Evolutionary conservation across 2,888 invertebrate genomes (phyloP).

Genomic region (Ctenicera cuprea): DNA sequence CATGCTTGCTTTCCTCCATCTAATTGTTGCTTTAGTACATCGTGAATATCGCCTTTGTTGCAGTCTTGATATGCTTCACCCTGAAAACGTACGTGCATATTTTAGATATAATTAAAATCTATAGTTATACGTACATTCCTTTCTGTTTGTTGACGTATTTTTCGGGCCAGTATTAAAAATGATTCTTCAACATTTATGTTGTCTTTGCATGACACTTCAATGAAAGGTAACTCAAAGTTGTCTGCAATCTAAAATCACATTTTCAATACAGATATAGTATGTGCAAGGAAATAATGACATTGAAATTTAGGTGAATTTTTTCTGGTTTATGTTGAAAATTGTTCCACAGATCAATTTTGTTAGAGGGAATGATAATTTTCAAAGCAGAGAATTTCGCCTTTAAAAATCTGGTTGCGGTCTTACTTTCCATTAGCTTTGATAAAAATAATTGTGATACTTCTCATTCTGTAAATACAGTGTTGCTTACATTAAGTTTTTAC

Average conservation of each 20-base stretch:
- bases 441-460: too few relatives aligned
- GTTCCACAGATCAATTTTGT: too few relatives aligned
- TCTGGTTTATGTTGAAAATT: too few relatives aligned
- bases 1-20: slow-evolving; percentile 16
- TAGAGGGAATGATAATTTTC: too few relatives aligned
- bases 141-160: slow-evolving; percentile 88
- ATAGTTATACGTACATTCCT: slow-evolving; percentile 76
- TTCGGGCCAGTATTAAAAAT: slow-evolving; percentile 86
- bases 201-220: slow-evolving; percentile 91
- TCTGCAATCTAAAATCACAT: slow-evolving; percentile 82
- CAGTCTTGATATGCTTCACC: slow-evolving; percentile 47
- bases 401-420: too few relatives aligned
- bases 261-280: not conserved
- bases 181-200: slow-evolving; percentile 91
- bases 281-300: not conserved
- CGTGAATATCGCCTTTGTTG: slow-evolving; percentile 45
- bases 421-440: too few relatives aligned
- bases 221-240: slow-evolving; percentile 91
- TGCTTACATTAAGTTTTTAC: too few relatives aligned
- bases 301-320: too few relatives aligned
- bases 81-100: not conserved
- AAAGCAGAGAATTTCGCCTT: too few relatives aligned
- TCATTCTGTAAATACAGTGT: too few relatives aligned
- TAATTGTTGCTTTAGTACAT: not conserved
- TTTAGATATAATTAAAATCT: not conserved